These are phyloP conservation scores for Hippocampus abdominalis DNA, from an alignment of 2,113 vertebrate genomes.

Conservation along the genomic window DNA sequence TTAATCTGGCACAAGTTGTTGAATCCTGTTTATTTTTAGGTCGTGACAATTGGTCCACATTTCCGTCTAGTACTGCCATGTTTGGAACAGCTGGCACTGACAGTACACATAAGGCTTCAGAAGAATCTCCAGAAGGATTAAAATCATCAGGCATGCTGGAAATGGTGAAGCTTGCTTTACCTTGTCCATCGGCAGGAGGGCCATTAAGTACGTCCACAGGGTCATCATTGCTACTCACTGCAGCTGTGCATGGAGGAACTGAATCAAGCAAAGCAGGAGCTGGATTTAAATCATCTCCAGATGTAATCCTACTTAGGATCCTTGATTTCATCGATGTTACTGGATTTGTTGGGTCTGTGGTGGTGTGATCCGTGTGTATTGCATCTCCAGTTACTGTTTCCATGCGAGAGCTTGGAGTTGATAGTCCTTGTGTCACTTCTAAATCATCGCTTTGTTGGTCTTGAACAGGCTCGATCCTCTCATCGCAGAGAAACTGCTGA, in stretches of 20 bases:
- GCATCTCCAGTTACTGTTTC: neutral
- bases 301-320: neutral
- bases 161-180: neutral
- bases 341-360: neutral
- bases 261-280: neutral
- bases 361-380: neutral
- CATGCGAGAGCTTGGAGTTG: neutral
- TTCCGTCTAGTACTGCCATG: neutral
- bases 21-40: neutral
- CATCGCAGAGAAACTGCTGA: neutral
- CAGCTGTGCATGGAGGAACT: neutral
- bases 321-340: neutral
- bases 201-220: neutral
- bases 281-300: neutral
- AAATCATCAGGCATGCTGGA: neutral
- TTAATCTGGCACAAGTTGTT: neutral
- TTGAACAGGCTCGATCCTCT: neutral
- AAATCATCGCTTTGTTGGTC: neutral
- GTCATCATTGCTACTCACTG: neutral
- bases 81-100: neutral
- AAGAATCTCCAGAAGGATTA: neutral
- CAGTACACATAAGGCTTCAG: neutral
- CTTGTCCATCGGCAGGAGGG: neutral
- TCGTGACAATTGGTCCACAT: neutral
- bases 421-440: neutral